Conservation (phyloP, 2,888 invertebrate species). For the Acrobasis repandana region DNA sequence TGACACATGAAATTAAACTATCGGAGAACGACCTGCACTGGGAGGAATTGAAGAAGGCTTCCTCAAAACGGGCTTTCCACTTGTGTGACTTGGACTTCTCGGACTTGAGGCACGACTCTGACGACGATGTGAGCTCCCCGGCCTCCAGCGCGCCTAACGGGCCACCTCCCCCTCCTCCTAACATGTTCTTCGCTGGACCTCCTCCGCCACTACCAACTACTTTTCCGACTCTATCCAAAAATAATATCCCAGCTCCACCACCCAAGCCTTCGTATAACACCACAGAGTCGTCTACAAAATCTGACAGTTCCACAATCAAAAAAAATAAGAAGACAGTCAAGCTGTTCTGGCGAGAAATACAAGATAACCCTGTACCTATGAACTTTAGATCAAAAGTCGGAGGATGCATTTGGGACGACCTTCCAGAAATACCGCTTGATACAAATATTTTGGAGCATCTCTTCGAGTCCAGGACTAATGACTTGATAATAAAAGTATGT, state of each 20-base stretch:
- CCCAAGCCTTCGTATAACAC: conserved; percentile 56
- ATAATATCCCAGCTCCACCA: conserved; percentile 63
- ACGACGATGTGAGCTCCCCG: conserved; percentile 89
- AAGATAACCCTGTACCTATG: conserved; percentile 86
- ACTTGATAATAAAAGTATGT: conserved; percentile 92
- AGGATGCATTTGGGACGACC: conserved; percentile 95
- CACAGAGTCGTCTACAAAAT: conserved; percentile 65
- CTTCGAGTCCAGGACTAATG: conserved; percentile 98
- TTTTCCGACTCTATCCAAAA: conserved; percentile 69
- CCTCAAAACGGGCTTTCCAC: conserved; percentile 88
- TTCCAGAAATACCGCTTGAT: conserved; percentile 93
- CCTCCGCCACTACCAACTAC: conserved; percentile 80
- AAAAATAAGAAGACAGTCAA: conserved; percentile 98
- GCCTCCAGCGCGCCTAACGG: conserved; percentile 85
- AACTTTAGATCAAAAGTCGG: conserved; percentile 82
- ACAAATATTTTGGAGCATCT: conserved; percentile 96
- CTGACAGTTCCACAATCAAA: conserved; percentile 82
- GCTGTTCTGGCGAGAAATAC: conserved; percentile 98
- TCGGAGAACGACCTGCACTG: conserved; percentile 97
- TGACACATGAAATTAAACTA: conserved; percentile 87
- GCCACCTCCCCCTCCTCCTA: conserved; percentile 91
- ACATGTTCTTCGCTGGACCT: conserved; percentile 75
- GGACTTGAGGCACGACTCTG: conserved; percentile 94
- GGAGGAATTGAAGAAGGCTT: conserved; percentile 92
- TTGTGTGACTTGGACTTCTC: conserved; percentile 98